Percentiles rank a stretch among this genome's conserved stretches.
Conservation (phyloP, 2,113 vertebrate species). For the Anseranas semipalmata region DNA sequence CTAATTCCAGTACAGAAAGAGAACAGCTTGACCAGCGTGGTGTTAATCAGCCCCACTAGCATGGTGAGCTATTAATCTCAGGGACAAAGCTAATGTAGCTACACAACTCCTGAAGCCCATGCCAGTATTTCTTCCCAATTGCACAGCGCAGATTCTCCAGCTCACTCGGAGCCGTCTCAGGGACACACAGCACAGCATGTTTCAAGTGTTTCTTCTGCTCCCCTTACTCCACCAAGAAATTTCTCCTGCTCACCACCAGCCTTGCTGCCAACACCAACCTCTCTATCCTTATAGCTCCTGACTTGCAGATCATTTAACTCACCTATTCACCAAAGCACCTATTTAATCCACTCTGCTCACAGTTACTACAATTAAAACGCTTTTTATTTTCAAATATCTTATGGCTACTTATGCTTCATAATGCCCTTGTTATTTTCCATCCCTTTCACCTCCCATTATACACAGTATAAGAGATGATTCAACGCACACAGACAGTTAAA, state of each 20-base stretch:
- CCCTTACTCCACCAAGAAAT: neutral
- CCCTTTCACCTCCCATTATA: neutral
- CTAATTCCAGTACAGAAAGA: neutral
- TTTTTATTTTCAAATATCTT: neutral
- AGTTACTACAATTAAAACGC: neutral
- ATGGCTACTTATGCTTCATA: neutral
- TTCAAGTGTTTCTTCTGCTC: neutral
- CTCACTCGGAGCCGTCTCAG: neutral
- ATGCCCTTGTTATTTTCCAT: neutral
- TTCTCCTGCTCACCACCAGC: neutral
- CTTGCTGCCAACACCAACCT: fast-evolving
- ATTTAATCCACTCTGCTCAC: neutral
- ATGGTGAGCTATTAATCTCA: fast-evolving
- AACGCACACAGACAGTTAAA: neutral
- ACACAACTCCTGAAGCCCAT: neutral
- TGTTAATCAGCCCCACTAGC: neutral
- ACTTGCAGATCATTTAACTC: neutral
- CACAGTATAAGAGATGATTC: neutral
- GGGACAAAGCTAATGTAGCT: neutral
- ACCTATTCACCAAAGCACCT: neutral
- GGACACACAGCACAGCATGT: neutral
- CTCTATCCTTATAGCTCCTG: neutral
- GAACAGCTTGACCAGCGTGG: neutral
- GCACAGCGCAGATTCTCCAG: neutral
- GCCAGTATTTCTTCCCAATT: neutral